These are phyloP conservation scores for Hyalella azteca DNA, from an alignment of 2,888 invertebrate genomes.

Conservation along the genomic window DNA sequence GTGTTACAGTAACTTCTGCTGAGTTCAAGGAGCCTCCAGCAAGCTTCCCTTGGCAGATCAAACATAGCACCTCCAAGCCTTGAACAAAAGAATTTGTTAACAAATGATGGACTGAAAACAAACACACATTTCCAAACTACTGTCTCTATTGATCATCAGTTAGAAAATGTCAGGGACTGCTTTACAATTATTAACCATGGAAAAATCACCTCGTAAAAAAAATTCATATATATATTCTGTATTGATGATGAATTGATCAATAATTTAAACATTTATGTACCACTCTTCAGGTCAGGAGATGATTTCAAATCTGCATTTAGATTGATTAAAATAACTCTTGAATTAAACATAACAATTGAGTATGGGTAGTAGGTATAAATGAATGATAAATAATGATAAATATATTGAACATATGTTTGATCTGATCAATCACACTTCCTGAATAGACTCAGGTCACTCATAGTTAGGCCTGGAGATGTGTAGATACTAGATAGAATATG, in stretches of 20 bases:
- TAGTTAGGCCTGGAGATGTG: neutral
- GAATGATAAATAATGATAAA: too few species aligned
- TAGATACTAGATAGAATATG: neutral
- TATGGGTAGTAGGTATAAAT: too few species aligned
- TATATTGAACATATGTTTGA: too few species aligned
- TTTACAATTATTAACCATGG: too few species aligned
- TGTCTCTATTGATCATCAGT: neutral
- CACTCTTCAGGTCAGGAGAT: too few species aligned
- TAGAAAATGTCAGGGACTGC: neutral
- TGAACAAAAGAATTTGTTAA: slow-evolving; percentile 59
- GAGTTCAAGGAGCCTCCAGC: slow-evolving; percentile 77
- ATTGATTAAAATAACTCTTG: too few species aligned
- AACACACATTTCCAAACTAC: neutral
- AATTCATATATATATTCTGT: neutral
- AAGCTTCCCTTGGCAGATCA: slow-evolving; percentile 76
- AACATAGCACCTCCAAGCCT: slow-evolving; percentile 76
- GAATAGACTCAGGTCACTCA: neutral
- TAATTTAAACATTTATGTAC: neutral
- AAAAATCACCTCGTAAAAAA: too few species aligned
- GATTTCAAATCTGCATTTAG: too few species aligned
- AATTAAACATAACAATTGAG: too few species aligned
- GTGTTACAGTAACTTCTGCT: slow-evolving; percentile 76
- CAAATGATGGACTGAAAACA: slow-evolving; percentile 59
- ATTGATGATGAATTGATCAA: neutral
- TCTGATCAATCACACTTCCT: neutral